These are phyloP conservation scores for Formica selysi DNA, from an alignment of 1,140 invertebrate species.

Conservation along the genomic window DNA sequence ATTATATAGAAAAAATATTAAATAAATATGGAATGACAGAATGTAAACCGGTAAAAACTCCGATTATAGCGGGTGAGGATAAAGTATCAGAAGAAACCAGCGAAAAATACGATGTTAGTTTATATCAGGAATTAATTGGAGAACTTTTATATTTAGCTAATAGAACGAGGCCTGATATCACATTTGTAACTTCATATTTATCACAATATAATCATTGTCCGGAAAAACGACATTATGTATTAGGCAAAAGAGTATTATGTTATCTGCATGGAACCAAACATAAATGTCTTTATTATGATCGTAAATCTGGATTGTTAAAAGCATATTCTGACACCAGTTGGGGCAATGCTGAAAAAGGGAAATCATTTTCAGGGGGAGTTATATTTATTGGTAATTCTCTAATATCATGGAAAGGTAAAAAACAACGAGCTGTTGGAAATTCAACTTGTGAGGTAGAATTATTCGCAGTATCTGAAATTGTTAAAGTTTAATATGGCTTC, in stretches of 20 bases:
- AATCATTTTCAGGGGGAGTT: slow-evolving; percentile 42
- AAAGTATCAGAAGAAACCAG: no score
- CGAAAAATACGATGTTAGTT: no score
- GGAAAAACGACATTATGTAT: not conserved
- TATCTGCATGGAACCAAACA: slow-evolving; percentile 18
- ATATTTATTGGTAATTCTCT: not conserved
- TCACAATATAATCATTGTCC: slow-evolving; percentile 41
- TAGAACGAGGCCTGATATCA: slow-evolving; percentile 21
- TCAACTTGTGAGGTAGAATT: not conserved
- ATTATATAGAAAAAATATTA: slow-evolving; percentile 17
- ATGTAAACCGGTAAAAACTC: slow-evolving; percentile 1
- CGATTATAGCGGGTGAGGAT: not conserved
- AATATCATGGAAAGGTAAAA: not conserved
- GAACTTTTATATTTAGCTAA: slow-evolving; percentile 26
- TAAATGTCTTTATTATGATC: not conserved
- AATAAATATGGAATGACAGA: slow-evolving; percentile 14
- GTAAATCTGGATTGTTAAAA: not conserved
- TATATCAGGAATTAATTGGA: slow-evolving; percentile 30
- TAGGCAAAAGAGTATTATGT: slow-evolving; percentile 10
- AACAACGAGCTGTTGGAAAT: not conserved
- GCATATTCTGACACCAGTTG: slow-evolving; percentile 34
- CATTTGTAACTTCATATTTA: slow-evolving; percentile 10
- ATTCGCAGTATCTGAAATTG: not conserved
- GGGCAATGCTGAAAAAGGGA: slow-evolving; percentile 32
- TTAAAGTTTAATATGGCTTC: not conserved